phyloP scores from a whole-genome alignment of 2,797 vertebrate species.

The Salmo trutta region DNA sequence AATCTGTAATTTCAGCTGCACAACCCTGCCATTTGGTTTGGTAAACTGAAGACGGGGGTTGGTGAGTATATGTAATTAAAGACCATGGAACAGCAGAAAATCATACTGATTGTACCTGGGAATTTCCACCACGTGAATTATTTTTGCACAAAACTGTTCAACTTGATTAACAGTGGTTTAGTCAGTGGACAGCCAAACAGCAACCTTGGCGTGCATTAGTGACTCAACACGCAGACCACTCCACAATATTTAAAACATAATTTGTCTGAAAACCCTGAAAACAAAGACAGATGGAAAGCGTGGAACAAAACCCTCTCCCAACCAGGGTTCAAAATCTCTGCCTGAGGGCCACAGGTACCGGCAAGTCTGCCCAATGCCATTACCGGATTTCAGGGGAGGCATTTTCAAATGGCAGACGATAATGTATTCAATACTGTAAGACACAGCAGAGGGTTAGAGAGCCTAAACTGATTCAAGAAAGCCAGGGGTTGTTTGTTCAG shows the following conservation, averaged over 20 bases:
- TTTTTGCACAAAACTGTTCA: not conserved
- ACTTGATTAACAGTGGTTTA: not conserved
- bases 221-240: not conserved
- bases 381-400: constrained; percentile 26
- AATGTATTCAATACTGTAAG: constrained; percentile 39
- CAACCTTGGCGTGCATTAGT: not conserved
- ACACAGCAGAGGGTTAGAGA: constrained; percentile 23
- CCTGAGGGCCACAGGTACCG: constrained; percentile 31
- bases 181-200: too few species aligned
- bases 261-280: constrained; percentile 18
- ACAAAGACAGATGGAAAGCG: not conserved
- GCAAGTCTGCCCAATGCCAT: constrained; percentile 33
- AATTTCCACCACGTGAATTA: not conserved
- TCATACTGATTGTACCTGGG: not conserved
- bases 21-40: too few species aligned
- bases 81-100: too few species aligned
- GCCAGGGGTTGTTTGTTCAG: constrained; percentile 24
- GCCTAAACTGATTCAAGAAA: constrained; percentile 28
- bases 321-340: constrained; percentile 27
- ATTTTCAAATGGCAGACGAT: constrained; percentile 35
- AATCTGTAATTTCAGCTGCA: too few species aligned
- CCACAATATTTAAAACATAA: constrained; percentile 32
- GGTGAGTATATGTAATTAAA: too few species aligned
- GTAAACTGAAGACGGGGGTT: too few species aligned
- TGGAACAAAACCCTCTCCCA: not conserved